These are phyloP conservation scores for Smittia sp. DNA, from an alignment of 2,888 invertebrate species.

Conservation along the genomic window DNA sequence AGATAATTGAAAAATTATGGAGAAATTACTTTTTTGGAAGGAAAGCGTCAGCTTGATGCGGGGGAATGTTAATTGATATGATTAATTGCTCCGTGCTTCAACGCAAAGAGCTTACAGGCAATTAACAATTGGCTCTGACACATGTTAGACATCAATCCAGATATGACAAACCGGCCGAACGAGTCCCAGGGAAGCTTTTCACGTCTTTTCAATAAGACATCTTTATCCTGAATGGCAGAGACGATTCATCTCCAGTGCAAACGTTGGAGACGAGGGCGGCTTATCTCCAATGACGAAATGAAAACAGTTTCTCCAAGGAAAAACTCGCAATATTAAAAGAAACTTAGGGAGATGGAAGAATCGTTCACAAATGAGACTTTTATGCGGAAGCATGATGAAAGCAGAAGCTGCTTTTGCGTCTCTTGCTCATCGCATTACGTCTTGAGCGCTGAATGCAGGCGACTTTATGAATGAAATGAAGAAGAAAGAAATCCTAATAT, in stretches of 20 bases:
- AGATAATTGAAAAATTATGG: slow-evolving; percentile 3
- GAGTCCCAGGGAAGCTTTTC: background rate
- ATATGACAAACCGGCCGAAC: background rate
- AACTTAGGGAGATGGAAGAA: background rate
- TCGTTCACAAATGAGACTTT: slow-evolving; percentile 21
- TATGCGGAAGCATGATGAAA: slow-evolving; percentile 4
- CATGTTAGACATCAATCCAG: background rate
- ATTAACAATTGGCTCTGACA: background rate
- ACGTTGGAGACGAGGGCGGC: background rate
- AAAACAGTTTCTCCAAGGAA: background rate
- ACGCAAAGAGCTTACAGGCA: background rate
- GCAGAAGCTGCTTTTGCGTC: background rate
- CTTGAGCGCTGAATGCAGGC: background rate
- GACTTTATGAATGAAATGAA: slow-evolving; percentile 12
- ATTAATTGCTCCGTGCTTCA: background rate
- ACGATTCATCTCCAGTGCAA: background rate
- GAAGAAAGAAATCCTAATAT: background rate
- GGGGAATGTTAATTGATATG: background rate
- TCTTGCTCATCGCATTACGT: slow-evolving; percentile 4
- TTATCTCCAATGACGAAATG: background rate
- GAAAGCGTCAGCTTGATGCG: background rate
- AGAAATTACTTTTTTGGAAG: background rate
- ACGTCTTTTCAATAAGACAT: background rate
- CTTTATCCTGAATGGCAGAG: background rate
- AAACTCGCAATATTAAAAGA: background rate